Conservation (phyloP, 2,797 vertebrate species). For the Rhinichthys osculus region DNA sequence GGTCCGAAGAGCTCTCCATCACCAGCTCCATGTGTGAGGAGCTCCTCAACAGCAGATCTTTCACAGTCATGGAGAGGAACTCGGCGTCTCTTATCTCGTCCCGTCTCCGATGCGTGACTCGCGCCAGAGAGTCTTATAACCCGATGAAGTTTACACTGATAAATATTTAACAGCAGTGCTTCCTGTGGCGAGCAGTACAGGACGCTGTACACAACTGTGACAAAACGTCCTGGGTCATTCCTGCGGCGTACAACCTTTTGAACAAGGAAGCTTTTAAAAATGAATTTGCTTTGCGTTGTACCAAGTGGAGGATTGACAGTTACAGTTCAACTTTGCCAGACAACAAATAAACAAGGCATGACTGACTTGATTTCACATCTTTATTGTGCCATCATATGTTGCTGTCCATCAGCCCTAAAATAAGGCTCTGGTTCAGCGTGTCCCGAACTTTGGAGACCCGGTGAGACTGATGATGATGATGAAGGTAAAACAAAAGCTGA, state of each 20-base stretch:
- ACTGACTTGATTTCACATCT: slow-evolving; percentile 52
- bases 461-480: slow-evolving; percentile 29
- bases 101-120: background rate
- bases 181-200: background rate
- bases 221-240: background rate
- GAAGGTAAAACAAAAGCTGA: slow-evolving; percentile 40
- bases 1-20: slow-evolving; percentile 53
- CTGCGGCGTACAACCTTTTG: background rate
- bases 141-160: background rate
- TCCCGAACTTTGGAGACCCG: background rate
- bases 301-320: background rate
- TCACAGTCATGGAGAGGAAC: background rate
- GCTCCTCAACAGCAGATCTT: slow-evolving; percentile 26
- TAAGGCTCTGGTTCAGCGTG: slow-evolving; percentile 28
- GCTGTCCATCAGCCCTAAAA: slow-evolving; percentile 56
- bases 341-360: slow-evolving; percentile 7
- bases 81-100: background rate
- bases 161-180: slow-evolving; percentile 9
- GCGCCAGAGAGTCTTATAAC: slow-evolving; percentile 15
- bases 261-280: slow-evolving; percentile 1
- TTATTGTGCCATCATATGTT: slow-evolving; percentile 70
- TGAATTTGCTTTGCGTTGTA: background rate
- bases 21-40: slow-evolving; percentile 13
- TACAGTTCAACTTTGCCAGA: background rate
- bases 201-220: background rate